phyloP scores from a whole-genome alignment of 2,888 invertebrate genomes.

The Flexamia atlantica region DNA sequence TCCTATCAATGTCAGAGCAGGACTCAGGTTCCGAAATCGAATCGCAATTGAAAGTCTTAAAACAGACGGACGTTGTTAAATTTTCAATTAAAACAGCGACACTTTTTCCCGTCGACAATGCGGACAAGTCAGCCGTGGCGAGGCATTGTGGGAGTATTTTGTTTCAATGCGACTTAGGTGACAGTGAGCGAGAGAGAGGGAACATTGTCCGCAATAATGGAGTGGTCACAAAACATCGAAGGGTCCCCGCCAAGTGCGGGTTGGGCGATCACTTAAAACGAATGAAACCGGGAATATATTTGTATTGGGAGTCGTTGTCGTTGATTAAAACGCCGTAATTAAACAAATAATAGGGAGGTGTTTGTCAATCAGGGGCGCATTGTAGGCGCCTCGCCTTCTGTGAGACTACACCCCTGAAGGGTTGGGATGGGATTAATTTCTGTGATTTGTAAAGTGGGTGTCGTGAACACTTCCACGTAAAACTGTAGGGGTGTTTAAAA shows the following conservation, averaged over 20 bases:
- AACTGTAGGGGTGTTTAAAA: too few species aligned
- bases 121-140: conserved; percentile 35
- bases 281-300: conserved; percentile 43
- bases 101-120: conserved; percentile 21
- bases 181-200: conserved; percentile 6
- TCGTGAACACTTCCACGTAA: too few species aligned
- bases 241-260: conserved; percentile 15
- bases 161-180: conserved; percentile 43
- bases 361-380: conserved; percentile 5
- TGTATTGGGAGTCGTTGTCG: conserved; percentile 38
- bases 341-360: conserved; percentile 36
- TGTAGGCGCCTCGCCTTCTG: neutral
- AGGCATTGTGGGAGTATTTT: neutral
- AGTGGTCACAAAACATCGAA: conserved; percentile 36
- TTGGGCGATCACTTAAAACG: conserved; percentile 44
- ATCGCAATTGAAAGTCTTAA: conserved; percentile 28
- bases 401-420: neutral
- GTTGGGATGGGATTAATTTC: neutral
- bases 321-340: conserved; percentile 48
- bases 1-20: neutral
- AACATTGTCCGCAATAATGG: conserved; percentile 40
- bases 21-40: neutral
- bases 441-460: neutral
- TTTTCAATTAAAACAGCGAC: conserved; percentile 40
- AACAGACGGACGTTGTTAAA: conserved; percentile 38